phyloP scores from a whole-genome alignment of 2,113 vertebrate genomes.

The Sorex fumeus region DNA sequence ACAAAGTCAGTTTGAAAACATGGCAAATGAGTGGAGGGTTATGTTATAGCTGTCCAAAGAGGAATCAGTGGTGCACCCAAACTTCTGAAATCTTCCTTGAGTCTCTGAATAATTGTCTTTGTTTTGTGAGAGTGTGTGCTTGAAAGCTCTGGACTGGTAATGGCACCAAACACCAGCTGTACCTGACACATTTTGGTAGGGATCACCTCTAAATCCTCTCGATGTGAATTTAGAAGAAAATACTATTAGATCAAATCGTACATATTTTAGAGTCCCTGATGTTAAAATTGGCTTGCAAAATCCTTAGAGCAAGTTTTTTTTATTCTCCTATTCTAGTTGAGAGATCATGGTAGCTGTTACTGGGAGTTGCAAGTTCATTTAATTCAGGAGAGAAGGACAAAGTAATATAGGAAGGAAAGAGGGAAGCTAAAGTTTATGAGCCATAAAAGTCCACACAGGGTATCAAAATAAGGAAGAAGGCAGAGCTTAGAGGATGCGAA shows the following conservation, averaged over 20 bases:
- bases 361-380: conserved; percentile 24
- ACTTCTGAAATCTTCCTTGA: conserved; percentile 6
- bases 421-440: conserved; percentile 46
- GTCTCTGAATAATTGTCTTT: conserved; percentile 41
- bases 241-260: conserved; percentile 26
- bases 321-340: conserved; percentile 11
- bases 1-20: background rate
- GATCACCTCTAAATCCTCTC: conserved; percentile 20
- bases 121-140: conserved; percentile 18
- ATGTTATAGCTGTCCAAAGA: background rate
- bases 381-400: background rate
- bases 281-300: conserved; percentile 59
- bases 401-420: background rate
- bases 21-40: background rate
- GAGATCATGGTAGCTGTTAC: conserved; percentile 18
- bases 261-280: background rate
- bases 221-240: conserved; percentile 56
- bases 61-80: background rate
- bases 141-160: background rate
- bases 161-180: conserved; percentile 1
- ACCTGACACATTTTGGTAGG: background rate
- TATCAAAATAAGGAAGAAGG: conserved; percentile 33
- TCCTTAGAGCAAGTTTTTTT: conserved; percentile 42
- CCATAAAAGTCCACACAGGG: conserved; percentile 15
- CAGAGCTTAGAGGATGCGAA: background rate